Evolutionary conservation across 2,113 vertebrate species (phyloP), one percentile per base, ranked within the genome.

Genomic region (Chaetops frenatus): DNA sequence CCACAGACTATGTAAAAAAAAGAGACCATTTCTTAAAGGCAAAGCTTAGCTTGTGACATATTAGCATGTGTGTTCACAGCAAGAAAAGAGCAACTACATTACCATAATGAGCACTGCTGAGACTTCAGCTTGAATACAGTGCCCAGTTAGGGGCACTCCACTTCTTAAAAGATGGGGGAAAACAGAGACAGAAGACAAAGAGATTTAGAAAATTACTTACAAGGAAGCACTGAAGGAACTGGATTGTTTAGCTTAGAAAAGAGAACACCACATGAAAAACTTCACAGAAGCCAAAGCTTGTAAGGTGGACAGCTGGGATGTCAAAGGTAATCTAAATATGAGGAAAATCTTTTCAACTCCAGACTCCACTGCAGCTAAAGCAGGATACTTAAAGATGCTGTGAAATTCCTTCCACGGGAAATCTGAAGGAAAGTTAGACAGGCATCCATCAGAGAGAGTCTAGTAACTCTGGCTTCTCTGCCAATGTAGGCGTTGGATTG

Each of bases 191-290:
- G 77, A 70, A 83, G 48, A 83, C 70, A 50, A 85, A 58, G 81
- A 86, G 24, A 47, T 81, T 94, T 88, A 83, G 47, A 91, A 86
- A 94, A 57, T 83, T 64, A 62, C 64, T 92, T 92, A 56, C 25
- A 83, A 81, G 72, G 51, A 64, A 95, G 70, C 29, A 73, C 31
- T 54, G 64, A 78, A 88, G 82, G 72, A 95, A 94, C 44, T 74
- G 40, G 77, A 94, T 38, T 95, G 62, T 71, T 96, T 92, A 92
- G 82, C 67, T 90, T 90, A 90, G 76, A 83, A 94, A 92, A 96
- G 64, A 81, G 47, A 90, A 88, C 17, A 71, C 24, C 71, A 62
- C 9, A 4, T 86, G 88, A 92, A 93, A 92, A 95, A 81, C 58
- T 90, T 90, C 88, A 86, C 64, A 81, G 89, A 90, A 79, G 72